phyloP scores from a whole-genome alignment of 2,888 invertebrate species.

The Mythimna ferrago region DNA sequence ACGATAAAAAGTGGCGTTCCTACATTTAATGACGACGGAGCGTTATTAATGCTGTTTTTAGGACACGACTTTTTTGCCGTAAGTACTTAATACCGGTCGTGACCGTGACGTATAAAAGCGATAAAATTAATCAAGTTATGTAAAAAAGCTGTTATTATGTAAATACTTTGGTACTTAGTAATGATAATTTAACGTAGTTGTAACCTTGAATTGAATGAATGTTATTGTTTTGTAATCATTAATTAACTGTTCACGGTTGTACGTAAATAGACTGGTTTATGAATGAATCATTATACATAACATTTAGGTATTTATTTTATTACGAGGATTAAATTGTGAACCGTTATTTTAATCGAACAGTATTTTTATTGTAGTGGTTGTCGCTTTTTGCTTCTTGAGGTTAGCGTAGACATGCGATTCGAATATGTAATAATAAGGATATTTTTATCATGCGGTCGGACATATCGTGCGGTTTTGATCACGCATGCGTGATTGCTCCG shows the following conservation, averaged over 20 bases:
- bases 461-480: too few relatives aligned
- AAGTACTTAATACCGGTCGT: not conserved
- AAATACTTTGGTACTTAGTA: not conserved
- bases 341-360: not conserved
- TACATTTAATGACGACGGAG: slow-evolving; percentile 6
- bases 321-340: not conserved
- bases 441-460: too few relatives aligned
- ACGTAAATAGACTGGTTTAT: not conserved
- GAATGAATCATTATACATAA: slow-evolving; percentile 7
- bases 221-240: not conserved
- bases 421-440: too few relatives aligned
- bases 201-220: slow-evolving; percentile 24
- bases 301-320: not conserved
- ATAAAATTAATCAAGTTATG: not conserved
- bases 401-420: too few relatives aligned
- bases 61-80: slow-evolving; percentile 30
- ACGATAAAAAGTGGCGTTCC: slow-evolving; percentile 19
- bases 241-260: not conserved
- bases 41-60: slow-evolving; percentile 14
- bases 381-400: too few relatives aligned
- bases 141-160: not conserved
- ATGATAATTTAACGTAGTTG: not conserved
- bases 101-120: not conserved
- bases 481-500: too few relatives aligned
- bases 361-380: too few relatives aligned